phyloP scores from a whole-genome alignment of 2,113 vertebrate genomes.

The Aegithalos caudatus region DNA sequence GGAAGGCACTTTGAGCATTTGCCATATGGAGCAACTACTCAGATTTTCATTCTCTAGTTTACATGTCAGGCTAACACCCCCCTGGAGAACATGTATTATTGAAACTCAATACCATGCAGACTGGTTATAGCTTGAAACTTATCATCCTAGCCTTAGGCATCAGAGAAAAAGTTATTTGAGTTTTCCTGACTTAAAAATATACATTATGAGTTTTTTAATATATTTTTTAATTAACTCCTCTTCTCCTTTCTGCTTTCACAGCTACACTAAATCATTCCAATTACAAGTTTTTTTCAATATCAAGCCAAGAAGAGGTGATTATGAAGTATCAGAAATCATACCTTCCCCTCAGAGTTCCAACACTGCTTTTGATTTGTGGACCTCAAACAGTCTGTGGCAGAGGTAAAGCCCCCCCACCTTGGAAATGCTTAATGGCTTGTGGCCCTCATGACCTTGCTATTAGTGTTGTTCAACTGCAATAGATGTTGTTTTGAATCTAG shows the following conservation, averaged over 20 bases:
- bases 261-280: conserved; percentile 54
- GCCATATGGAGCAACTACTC: not conserved
- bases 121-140: conserved; percentile 34
- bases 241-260: conserved; percentile 52
- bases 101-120: conserved; percentile 34
- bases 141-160: conserved; percentile 27
- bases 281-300: conserved; percentile 48
- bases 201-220: conserved; percentile 61
- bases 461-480: not conserved
- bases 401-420: not conserved
- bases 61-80: not conserved
- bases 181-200: conserved; percentile 42
- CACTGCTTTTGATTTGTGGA: not conserved
- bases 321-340: conserved; percentile 37
- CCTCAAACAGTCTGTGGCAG: not conserved
- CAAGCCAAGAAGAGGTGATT: conserved; percentile 47
- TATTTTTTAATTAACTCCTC: conserved; percentile 63
- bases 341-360: not conserved
- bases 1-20: not conserved
- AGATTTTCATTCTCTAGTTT: conserved; percentile 26
- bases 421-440: not conserved
- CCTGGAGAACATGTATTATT: conserved; percentile 42
- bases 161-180: conserved; percentile 25
- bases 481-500: not conserved
- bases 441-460: not conserved